These are phyloP conservation scores for Elgaria multicarinata DNA, from an alignment of 2,113 vertebrate genomes.

Conservation along the genomic window DNA sequence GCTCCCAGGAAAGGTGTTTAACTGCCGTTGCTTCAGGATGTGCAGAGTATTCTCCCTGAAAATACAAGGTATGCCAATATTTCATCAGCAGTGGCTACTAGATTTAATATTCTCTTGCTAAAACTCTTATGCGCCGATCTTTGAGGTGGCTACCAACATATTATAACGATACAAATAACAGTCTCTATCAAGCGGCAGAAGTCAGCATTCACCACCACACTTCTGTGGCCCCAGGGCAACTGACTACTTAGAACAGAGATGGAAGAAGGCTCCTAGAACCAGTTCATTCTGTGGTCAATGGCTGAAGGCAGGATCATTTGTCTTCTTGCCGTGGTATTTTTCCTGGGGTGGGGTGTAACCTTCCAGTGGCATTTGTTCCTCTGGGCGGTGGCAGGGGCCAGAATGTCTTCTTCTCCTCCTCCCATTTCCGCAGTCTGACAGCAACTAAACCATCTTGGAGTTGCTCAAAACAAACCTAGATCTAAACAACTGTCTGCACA, in stretches of 20 bases:
- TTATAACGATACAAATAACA: not conserved
- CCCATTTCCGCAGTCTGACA: not conserved
- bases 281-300: not conserved
- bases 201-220: not conserved
- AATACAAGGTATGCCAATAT: conserved; percentile 6
- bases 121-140: not conserved
- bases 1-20: conserved; percentile 76
- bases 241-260: not conserved
- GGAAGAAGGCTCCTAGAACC: not conserved
- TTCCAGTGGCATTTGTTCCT: not conserved
- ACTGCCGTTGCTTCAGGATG: conserved; percentile 85
- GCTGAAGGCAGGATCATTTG: not conserved
- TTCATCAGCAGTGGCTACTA: not conserved
- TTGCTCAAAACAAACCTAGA: not conserved
- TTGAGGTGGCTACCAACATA: too few species aligned
- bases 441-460: not conserved
- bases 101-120: not conserved
- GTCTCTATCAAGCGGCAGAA: not conserved
- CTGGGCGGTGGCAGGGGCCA: not conserved
- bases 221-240: not conserved
- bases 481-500: not conserved
- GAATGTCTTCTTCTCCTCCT: not conserved
- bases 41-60: conserved; percentile 96
- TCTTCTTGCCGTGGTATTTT: not conserved
- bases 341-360: not conserved